Base-by-base conservation (phyloP, 2,888 invertebrate genomes). In the Morpho achilles region DNA sequence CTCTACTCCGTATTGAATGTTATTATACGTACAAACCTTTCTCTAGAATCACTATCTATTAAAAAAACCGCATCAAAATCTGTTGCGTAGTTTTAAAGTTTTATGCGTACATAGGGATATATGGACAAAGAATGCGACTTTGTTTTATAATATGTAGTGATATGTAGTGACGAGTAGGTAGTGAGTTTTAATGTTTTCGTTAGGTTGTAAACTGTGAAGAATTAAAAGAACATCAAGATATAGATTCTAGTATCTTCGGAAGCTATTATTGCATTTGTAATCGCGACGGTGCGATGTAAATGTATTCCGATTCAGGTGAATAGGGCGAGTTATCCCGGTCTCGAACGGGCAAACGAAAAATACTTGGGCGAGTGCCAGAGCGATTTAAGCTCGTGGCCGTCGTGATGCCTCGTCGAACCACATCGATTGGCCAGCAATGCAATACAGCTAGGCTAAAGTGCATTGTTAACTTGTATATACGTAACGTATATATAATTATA, bases 291-390 rank as follows among this genome's bases (percentile, higher is more conserved):
- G 53, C 58, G 57, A 69, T 67, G 64, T 75, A 80, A 79, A 79
- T 74, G 72, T 82, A 80, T 80, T 76, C 78, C 79, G 73, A 82
- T 84, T 80, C 83, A 87, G 87, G 87, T 87, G 87, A 86, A 87
- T 79, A 83, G 82, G 77, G 80, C 82, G 76, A 82, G 78, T 84
- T 84, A 85, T 87, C 81, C 80, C 80, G 73, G 76, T 76, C 74
- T 76, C 76, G 77, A 77, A 75, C 72, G 77, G 78, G 77, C 77
- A 77, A 79, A 80, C 82, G 81, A 83, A 85, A 87, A 86, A 81
- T 84, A 82, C 84, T 88, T 89, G 89, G 88, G 68, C 62, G 64
- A 50, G 57, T 79, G 88, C 89, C 89, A 90, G 75, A 72, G 74
- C 69, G 53, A 78, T 80, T 72, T 79, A 79, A 76, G 64, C 74